Evolutionary conservation across 1,140 invertebrate genomes (phyloP).

Genomic region (Psix sp.): DNA sequence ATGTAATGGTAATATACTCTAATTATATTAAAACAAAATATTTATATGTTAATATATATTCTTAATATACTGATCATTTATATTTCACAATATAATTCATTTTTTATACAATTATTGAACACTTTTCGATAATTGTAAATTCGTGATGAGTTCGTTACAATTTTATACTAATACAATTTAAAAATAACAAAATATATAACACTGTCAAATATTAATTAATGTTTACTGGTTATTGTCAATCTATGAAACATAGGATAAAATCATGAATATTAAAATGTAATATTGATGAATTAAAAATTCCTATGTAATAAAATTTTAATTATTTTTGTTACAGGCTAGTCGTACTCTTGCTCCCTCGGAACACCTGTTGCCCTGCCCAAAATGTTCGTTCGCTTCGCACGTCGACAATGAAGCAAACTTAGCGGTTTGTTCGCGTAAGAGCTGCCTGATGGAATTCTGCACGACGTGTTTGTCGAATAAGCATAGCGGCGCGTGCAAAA

Average conservation of each 20-base stretch:
- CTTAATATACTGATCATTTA: no score
- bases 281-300: neutral
- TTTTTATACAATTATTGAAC: no score
- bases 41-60: no score
- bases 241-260: neutral
- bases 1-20: no score
- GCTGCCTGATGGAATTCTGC: slow-evolving; percentile 72
- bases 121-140: no score
- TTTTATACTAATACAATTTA: no score
- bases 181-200: no score
- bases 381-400: slow-evolving; percentile 71
- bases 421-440: slow-evolving; percentile 70
- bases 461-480: slow-evolving; percentile 68
- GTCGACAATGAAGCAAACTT: slow-evolving; percentile 70
- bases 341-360: slow-evolving; percentile 69
- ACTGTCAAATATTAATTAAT: no score
- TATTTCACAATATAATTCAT: no score
- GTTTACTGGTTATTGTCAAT: no score
- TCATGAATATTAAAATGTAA: neutral
- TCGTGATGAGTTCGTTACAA: no score
- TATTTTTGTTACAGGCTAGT: slow-evolving; percentile 69
- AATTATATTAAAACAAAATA: no score
- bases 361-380: slow-evolving; percentile 70
- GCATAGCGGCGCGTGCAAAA: slow-evolving; percentile 71
- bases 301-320: neutral